Evolutionary conservation across 2,797 vertebrate species (phyloP), one percentile per base, ranked within the genome.

Genomic region (Oreortyx pictus): DNA sequence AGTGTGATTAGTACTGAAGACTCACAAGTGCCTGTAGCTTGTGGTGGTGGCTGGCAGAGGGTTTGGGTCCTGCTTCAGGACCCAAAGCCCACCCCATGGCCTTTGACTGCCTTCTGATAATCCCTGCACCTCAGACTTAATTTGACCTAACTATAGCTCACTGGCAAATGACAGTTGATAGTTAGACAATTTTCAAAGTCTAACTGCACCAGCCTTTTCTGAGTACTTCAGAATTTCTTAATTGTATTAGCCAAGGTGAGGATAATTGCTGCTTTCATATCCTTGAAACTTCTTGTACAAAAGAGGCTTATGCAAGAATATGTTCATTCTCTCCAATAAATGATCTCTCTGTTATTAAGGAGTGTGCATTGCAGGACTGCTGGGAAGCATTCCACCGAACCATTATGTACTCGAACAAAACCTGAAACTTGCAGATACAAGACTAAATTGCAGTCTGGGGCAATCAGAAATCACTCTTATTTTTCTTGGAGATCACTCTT

Each of bases 201-300:
- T 94, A 95, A 94, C 93, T 90, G 82, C 92, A 91, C 73, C 44
- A 7, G 90, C 75, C 84, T 92, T 95, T 90, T 92, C 84, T 91
- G 54, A 66, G 90, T 75, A 78, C 70, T 87, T 94, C 65, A 93
- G 90, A 90, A 92, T 93, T 94, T 91, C 94, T 96, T 96, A 96
- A 96, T 96, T 96, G 88, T 92, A 96, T 95, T 96, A 94, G 84
- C 94, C 82, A 93, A 90, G 86, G 93, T 96, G 92, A 94, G 90
- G 86, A 94, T 95, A 96, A 96, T 95, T 95, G 94, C 92, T 90
- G 94, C 94, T 94, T 96, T 96, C 94, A 90, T 93, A 93, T 59
- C 79, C 90, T 86, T 93, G 93, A 92, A 93, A 90, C 79, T 92
- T 77, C 82, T 93, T 59, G 35, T 78, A 96, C 93, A 96, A 95